These are phyloP conservation scores for Psilopogon haemacephalus DNA, from an alignment of 2,113 vertebrate genomes.

Conservation along the genomic window DNA sequence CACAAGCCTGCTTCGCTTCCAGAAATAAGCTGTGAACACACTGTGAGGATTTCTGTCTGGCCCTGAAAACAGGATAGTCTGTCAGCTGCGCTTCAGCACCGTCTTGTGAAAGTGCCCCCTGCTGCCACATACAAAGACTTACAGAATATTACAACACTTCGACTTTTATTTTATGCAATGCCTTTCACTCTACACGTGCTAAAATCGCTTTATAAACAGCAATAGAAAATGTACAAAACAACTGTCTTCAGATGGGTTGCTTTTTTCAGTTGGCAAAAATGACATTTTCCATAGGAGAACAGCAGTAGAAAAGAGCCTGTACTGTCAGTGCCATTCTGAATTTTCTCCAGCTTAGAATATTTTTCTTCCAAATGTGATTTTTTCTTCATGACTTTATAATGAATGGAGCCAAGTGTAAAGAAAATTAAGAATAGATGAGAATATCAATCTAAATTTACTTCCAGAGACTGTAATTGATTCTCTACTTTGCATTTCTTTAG, in stretches of 20 bases:
- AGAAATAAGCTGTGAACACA: neutral
- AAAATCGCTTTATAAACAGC: slow-evolving; percentile 50
- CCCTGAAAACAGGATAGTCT: neutral
- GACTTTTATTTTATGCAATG: neutral
- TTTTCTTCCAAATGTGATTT: neutral
- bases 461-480: neutral
- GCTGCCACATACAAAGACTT: slow-evolving; percentile 37
- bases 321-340: neutral
- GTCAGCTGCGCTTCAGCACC: neutral
- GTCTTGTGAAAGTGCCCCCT: slow-evolving; percentile 46
- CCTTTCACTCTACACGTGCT: slow-evolving; percentile 24
- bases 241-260: slow-evolving; percentile 28
- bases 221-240: slow-evolving; percentile 52
- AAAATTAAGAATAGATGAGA: neutral
- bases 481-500: neutral
- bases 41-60: neutral
- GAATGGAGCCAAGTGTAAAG: neutral
- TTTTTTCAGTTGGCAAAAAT: slow-evolving; percentile 44
- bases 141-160: neutral
- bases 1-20: neutral
- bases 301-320: slow-evolving; percentile 34
- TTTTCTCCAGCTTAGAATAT: neutral
- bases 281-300: neutral
- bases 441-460: neutral
- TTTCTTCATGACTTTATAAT: neutral